Evolutionary conservation across 2,113 vertebrate species (phyloP).

Genomic region (Himantopus leucocephalus): DNA sequence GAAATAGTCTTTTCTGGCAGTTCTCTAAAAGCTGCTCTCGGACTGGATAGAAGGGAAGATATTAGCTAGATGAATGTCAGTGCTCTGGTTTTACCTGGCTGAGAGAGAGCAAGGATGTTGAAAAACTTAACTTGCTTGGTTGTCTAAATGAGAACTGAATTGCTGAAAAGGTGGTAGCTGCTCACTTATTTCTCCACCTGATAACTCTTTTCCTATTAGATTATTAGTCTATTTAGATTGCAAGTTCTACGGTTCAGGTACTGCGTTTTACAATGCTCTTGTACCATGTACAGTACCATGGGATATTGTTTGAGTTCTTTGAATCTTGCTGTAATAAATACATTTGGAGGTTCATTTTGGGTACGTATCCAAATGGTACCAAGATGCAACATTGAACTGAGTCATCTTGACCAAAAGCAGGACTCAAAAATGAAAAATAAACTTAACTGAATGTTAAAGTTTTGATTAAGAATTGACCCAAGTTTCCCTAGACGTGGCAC

Average conservation of each 20-base stretch:
- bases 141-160: not conserved
- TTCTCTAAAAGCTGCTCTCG: not conserved
- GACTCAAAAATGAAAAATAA: not conserved
- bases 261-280: not conserved
- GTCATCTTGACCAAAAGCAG: not conserved
- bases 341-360: not conserved
- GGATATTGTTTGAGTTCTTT: not conserved
- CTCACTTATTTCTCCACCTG: not conserved
- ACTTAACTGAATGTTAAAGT: not conserved
- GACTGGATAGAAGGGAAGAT: no score
- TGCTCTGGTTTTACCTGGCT: not conserved
- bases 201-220: not conserved
- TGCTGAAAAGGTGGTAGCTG: not conserved
- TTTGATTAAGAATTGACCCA: not conserved
- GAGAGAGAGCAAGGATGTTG: not conserved
- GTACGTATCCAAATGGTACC: not conserved
- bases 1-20: not conserved
- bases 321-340: no score
- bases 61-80: not conserved
- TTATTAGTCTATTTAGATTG: not conserved
- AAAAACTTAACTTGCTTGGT: not conserved
- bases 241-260: not conserved
- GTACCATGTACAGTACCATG: no score
- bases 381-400: not conserved
- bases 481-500: not conserved